Evolutionary conservation across 2,113 vertebrate genomes (phyloP), one percentile per base, ranked within the genome.

Genomic region (Cyanoderma ruficeps): DNA sequence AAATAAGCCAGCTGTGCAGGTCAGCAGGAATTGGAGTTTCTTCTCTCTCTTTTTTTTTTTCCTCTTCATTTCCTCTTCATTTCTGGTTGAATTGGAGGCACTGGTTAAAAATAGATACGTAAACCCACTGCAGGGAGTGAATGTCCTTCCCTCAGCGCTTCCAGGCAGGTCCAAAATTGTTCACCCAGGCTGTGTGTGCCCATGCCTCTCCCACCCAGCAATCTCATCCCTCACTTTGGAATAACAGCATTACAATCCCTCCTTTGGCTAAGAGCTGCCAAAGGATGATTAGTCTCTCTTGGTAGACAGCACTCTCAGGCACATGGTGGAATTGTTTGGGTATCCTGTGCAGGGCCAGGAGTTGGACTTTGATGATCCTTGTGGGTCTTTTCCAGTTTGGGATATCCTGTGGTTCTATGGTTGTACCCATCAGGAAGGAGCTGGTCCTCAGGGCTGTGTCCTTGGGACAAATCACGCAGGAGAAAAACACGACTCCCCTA

Each of bases 1-100:
- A 82, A 4, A 59, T 65, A 91, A 65, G 9, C 55, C 44, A 95
- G 59, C 67, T 94, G 87, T 94, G 94, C 89, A 95, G 92, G 74
- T 94, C 84, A 95, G 60, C 95, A 91, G 80, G 61, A 96, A 63
- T 65, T 93, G 2, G 30, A 56, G 39, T 39, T 90, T 39, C 35
- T 85, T 78, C 59, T 81, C 19, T 1, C 10, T 31, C 9, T 31
- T n/a, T 30, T 22, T 31, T 50, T 30, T 24, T 77, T 91, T 52
- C 47, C 12, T 44, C 42, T 44, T 21, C 5, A 7, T 27, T 11
- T 22, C 23, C 6, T 44, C 19, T 16, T 74, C 37, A 41, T 93
- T 87, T 82, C 30, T 60, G 79, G 52, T 60, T 18, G 25, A 25
- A 37, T 67, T 81, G 50, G 64, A 93, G 50, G 15, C 71, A 69